These are phyloP conservation scores for Pelobates fuscus DNA, from an alignment of 2,113 vertebrate genomes.

Conservation along the genomic window DNA sequence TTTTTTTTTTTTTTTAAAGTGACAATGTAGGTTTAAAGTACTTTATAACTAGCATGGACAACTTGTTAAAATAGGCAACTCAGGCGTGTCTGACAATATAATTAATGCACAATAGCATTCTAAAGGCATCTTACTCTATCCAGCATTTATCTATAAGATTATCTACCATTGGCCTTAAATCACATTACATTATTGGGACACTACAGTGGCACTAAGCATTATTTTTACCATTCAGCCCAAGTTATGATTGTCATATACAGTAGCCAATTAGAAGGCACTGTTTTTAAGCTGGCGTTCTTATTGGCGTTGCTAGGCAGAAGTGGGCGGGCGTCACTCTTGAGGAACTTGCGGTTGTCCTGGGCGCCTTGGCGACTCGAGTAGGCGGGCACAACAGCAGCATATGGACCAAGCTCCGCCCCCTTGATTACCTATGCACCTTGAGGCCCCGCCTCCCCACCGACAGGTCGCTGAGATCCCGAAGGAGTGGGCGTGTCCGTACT, in stretches of 20 bases:
- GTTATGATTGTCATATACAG: conserved; percentile 21
- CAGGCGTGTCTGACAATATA: no score
- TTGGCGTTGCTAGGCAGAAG: conserved; percentile 27
- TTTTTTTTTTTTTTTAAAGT: no score
- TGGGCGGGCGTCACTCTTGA: not conserved
- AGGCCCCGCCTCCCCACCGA: conserved; percentile 18
- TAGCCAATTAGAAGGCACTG: conserved; percentile 11
- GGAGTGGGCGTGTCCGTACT: conserved; percentile 33
- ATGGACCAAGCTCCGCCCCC: not conserved
- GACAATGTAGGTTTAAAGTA: no score
- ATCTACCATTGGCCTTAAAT: no score
- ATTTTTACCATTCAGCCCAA: not conserved
- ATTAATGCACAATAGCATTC: no score
- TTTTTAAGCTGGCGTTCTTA: not conserved
- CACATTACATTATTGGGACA: no score
- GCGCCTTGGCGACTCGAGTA: conserved; percentile 7
- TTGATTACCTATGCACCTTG: conserved; percentile 11
- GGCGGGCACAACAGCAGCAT: not conserved
- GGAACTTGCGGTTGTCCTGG: conserved; percentile 1
- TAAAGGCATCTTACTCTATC: no score
- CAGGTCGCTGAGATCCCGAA: conserved; percentile 19
- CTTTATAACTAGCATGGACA: no score
- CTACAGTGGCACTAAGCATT: no score
- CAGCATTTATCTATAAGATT: no score
- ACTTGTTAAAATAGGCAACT: no score